A percentile compares a stretch with the other conserved stretches of the same genome.
These are phyloP conservation scores for Cladopsammia gracilis DNA, from an alignment of 64 coral and sea anemone species.

Conservation along the genomic window DNA sequence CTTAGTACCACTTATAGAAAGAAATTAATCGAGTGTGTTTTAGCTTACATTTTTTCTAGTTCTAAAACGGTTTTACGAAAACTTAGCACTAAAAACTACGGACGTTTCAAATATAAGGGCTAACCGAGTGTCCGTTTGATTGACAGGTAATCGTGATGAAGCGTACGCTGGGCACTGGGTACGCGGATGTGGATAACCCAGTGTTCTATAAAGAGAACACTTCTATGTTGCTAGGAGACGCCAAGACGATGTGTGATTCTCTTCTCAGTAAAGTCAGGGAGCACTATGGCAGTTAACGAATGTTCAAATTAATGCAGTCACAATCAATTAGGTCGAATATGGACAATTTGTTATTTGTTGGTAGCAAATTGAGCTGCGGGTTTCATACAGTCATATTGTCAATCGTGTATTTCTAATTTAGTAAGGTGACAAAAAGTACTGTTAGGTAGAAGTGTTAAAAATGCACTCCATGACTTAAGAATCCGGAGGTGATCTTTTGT, in stretches of 20 bases:
- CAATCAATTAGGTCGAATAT: not conserved
- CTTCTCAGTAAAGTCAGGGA: slow-evolving; percentile 79
- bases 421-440: not conserved
- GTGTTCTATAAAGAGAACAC: slow-evolving; percentile 98
- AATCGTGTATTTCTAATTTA: not conserved
- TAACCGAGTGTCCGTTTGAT: slow-evolving; percentile 28
- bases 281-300: slow-evolving; percentile 75
- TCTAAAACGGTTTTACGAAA: no score
- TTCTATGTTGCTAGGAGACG: slow-evolving; percentile 96
- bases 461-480: not conserved
- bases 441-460: slow-evolving; percentile 14
- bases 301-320: not conserved
- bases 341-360: not conserved
- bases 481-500: not conserved
- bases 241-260: slow-evolving; percentile 93
- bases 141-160: slow-evolving; percentile 99
- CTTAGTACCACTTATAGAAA: no score
- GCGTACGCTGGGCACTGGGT: slow-evolving; percentile 94
- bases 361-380: not conserved
- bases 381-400: not conserved
- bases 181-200: slow-evolving; percentile 98
- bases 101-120: no score
- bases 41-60: no score
- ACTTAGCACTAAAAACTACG: no score
- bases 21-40: no score